Evolutionary conservation across 2,888 invertebrate genomes (phyloP), one percentile per base, ranked within the genome.

Genomic region (Druceiella hillmani): DNA sequence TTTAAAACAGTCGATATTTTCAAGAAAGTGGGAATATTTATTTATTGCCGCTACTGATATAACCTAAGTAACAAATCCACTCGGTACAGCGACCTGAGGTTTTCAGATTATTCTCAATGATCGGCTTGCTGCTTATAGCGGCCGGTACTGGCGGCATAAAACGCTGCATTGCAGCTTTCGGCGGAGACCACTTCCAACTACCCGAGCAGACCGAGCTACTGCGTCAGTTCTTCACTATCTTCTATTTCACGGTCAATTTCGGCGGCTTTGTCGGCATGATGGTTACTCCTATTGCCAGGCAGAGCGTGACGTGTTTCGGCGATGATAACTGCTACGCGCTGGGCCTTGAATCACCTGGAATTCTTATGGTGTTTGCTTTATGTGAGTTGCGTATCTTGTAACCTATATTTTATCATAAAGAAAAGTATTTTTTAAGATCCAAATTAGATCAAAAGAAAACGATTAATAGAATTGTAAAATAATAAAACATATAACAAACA

Each of bases 141-240:
- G 59, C 83, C 11, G 87, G 89, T 2, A 87, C 87, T 1, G 89
- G 89, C 5, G 88, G 88, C 0, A 87, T 90, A 45, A 91, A 91
- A 53, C 88, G 90, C 0, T 90, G 88, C 54, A 87, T 91, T 1
- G 80, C 87, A 5, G 85, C 89, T 0, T 90, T 91, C 56, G 90
- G 89, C 3, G 90, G 87, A 3, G 90, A 90, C 3, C 51, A 69
- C 70, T 87, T 87, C 53, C 68, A 69, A 7, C 59, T 82, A n/a
- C 81, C 81, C 0, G 73, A 75, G 37, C 81, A 87, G 60, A 77
- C 78, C 47, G 69, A 74, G 40, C 72, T 79, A 33, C 65, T 87
- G 11, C 76, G 78, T 50, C 71, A 76, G 29, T 90, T 86, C 59
- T 90, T 90, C 62, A 87, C 87, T 1, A 72, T 84, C 2, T 90